Percentiles rank a stretch among this genome's conserved stretches.
These are phyloP conservation scores for Platichthys flesus DNA, from an alignment of 2,113 vertebrate genomes.

Conservation along the genomic window DNA sequence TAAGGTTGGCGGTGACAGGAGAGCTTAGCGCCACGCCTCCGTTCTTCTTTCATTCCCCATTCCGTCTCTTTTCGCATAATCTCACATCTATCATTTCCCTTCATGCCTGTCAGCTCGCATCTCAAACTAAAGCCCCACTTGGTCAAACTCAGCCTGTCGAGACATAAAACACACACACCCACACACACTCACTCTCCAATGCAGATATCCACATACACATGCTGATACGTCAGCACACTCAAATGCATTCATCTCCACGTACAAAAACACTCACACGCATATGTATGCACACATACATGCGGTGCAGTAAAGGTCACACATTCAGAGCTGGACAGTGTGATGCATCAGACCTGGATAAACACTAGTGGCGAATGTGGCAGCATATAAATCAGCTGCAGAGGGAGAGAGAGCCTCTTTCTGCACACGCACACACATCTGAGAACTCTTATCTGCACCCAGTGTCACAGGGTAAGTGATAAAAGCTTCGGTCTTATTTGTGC, in stretches of 20 bases:
- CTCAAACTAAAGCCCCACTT: slow-evolving; percentile 51
- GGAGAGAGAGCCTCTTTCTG: slow-evolving; percentile 37
- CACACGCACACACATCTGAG: slow-evolving; percentile 34
- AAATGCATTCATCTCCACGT: slow-evolving; percentile 13
- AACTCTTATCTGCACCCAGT: slow-evolving; percentile 67
- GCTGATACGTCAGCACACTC: background rate
- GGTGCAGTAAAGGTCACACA: slow-evolving; percentile 72
- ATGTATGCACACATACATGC: slow-evolving; percentile 47
- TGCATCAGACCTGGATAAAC: slow-evolving; percentile 66
- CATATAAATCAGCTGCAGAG: slow-evolving; percentile 69
- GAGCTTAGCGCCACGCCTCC: slow-evolving; percentile 38
- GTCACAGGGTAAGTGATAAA: slow-evolving; percentile 55
- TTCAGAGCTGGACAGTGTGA: slow-evolving; percentile 54
- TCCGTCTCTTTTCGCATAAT: slow-evolving; percentile 56
- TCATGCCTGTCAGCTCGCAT: slow-evolving; percentile 53
- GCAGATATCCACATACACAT: background rate
- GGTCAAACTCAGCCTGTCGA: slow-evolving; percentile 34
- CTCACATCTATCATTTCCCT: slow-evolving; percentile 70
- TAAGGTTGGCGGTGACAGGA: slow-evolving; percentile 74
- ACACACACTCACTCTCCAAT: background rate
- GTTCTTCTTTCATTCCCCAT: slow-evolving; percentile 34
- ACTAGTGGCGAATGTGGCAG: slow-evolving; percentile 51
- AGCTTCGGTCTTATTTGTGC: slow-evolving; percentile 21
- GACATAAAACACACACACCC: background rate
- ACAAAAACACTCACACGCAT: background rate